Base-by-base conservation (phyloP, 2,888 invertebrate genomes). In the Stratiomys singularior region DNA sequence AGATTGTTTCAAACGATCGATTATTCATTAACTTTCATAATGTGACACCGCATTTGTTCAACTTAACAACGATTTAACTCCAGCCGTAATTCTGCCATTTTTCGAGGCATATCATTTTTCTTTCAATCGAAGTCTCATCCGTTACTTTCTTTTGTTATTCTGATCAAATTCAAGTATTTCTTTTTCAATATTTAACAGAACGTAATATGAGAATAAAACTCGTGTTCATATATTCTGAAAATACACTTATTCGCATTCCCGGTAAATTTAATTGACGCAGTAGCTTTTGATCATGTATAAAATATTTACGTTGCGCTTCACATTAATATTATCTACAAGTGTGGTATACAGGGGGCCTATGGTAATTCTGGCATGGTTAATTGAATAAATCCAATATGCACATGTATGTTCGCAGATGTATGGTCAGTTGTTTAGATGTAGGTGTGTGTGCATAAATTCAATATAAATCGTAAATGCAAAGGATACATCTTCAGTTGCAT, bases 381-480 rank as follows among this genome's bases (percentile, higher is more conserved):
- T 47, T 67, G 64, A 76, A 76, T 64, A 46, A 44, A 76, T 64
- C 47, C 28, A 67, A 58, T 67, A 47, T 60, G 58, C 58, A 56
- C 52, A 23, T 9, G n/a, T 69, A 5, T 46, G 46, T 5, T 13
- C 25, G 46, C 21, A 15, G 11, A 58, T 47, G 28, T 76, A 46
- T 63, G 60, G 15, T 76, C 27, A 13, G 21, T 74, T 46, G 58
- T 58, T 30, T 69, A 37, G 28, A 1, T 60, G 47, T 60, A 46
- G 69, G 69, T 44, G 46, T 9, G 60, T 74, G 71, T 72, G 74
- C 58, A 15, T 15, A 69, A 23, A 58, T 37, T 44, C 58, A 56
- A 79, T 79, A 79, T 79, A 79, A 79, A 64, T 76, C 47, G 76
- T 77, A 25, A 77, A 76, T 64, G 60, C 77, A 74, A 77, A 79